These are phyloP conservation scores for Andrena haemorrhoa DNA, from an alignment of 2,888 invertebrate genomes.

Conservation along the genomic window DNA sequence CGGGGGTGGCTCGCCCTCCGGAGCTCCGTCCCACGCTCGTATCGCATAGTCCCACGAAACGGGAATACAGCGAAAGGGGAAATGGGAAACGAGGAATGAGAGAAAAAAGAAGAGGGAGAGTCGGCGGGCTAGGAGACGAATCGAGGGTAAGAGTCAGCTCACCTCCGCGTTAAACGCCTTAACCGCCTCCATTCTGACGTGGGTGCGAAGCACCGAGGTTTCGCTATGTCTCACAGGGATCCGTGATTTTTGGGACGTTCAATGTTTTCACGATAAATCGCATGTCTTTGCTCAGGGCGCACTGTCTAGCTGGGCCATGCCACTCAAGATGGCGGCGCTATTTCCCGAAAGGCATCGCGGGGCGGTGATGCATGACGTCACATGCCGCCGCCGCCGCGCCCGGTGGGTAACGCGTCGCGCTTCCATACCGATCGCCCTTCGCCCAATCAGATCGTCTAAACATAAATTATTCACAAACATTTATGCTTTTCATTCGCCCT, in stretches of 20 bases:
- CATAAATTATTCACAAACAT: background rate
- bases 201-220: constrained; percentile 50
- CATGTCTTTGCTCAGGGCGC: constrained; percentile 78
- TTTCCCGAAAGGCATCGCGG: constrained; percentile 75
- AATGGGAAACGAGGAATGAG: constrained; percentile 25
- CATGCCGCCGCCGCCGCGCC: constrained; percentile 47
- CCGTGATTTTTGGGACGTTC: constrained; percentile 67
- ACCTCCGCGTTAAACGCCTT: constrained; percentile 96
- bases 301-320: constrained; percentile 81
- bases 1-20: background rate
- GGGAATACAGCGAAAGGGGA: constrained; percentile 14
- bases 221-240: constrained; percentile 68
- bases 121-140: constrained; percentile 73
- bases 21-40: background rate
- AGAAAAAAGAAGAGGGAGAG: constrained; percentile 67
- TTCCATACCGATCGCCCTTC: constrained; percentile 35
- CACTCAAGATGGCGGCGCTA: constrained; percentile 82
- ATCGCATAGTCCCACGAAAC: background rate
- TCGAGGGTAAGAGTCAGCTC: constrained; percentile 75
- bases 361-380: constrained; percentile 72
- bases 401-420: constrained; percentile 35
- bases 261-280: constrained; percentile 72
- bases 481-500: background rate
- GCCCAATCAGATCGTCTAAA: constrained; percentile 15
- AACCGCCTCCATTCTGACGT: constrained; percentile 90